Evolutionary conservation across 2,888 invertebrate species (phyloP), one percentile per base, ranked within the genome.

Genomic region (Globia sparganii): DNA sequence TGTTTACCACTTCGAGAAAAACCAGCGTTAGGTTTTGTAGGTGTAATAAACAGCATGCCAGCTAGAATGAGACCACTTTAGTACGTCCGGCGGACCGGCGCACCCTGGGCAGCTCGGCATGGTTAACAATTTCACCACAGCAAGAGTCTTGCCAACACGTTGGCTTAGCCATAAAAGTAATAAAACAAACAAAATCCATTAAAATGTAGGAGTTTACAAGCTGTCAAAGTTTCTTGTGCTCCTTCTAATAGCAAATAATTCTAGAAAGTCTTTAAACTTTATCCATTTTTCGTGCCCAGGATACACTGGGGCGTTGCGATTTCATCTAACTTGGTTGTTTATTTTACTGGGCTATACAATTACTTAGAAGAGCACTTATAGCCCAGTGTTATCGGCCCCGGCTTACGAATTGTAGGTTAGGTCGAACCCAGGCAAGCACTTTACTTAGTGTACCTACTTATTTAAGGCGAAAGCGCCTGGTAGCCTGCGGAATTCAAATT

Each of bases 251-350:
- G 72, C 40, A 78, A 80, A 62, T 64, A n/a, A 43, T 77, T 61
- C 25, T 72, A 61, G 34, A 43, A 80, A 72, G 61, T 43, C 34
- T 67, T 34, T 40, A n/a, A 77, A 73, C 56, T 80, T 80, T 49
- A 31, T 31, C 37, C 43, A 74, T 75, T 64, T 62, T 40, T 72
- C 77, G 62, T 53, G 3, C 49, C 9, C 18, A 25, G 25, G 46
- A 77, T 56, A 78, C 31, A 13, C 49, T 79, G 59, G 21, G 49
- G n/a, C 49, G n/a, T 46, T 61, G 49, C 31, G 46, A 70, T 78
- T 58, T 78, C 46, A 25, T 56, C 25, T 58, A 15, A 1, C 34
- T 77, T 28, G 13, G 28, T 18, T 28, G 8, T 13, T 77, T 43
- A 53, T 37, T 70, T 46, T 15, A 21, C 28, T 28, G 21, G 46